Evolutionary conservation across 2,113 vertebrate species (phyloP).

Genomic region (Lonchura striata): DNA sequence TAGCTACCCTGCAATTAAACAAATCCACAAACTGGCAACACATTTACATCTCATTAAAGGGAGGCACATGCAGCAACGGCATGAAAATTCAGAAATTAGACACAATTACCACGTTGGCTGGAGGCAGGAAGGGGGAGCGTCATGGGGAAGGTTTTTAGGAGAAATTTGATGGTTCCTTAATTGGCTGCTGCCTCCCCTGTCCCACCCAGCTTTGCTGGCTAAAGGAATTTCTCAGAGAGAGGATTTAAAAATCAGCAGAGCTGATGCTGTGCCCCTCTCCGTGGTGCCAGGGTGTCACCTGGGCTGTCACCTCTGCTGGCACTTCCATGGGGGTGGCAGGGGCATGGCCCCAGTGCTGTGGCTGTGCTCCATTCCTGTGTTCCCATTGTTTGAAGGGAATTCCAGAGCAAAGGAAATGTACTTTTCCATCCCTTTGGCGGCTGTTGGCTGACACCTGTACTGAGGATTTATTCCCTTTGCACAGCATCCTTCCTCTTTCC

Average conservation of each 20-base stretch:
- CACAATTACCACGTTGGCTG: slow-evolving; percentile 75
- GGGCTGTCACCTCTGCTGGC: background rate
- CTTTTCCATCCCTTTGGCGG: background rate
- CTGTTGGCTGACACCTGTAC: background rate
- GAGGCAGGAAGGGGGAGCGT: slow-evolving; percentile 32
- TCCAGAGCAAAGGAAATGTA: background rate
- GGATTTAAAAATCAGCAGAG: background rate
- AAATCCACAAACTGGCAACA: slow-evolving; percentile 73
- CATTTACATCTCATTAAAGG: slow-evolving; percentile 79
- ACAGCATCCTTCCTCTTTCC: background rate
- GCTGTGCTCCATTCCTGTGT: accelerated
- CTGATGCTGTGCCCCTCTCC: background rate
- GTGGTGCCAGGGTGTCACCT: background rate
- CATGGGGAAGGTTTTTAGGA: slow-evolving; percentile 47
- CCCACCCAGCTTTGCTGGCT: background rate
- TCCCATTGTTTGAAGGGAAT: accelerated
- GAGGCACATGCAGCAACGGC: slow-evolving; percentile 72
- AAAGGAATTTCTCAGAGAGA: background rate
- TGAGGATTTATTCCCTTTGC: background rate
- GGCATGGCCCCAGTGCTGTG: background rate
- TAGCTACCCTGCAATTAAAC: slow-evolving; percentile 79
- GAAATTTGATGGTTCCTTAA: slow-evolving; percentile 63
- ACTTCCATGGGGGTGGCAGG: background rate
- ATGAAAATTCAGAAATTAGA: slow-evolving; percentile 79
- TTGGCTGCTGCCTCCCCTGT: slow-evolving; percentile 40